Conservation (phyloP, 2,797 vertebrate genomes). For the Morus bassanus region DNA sequence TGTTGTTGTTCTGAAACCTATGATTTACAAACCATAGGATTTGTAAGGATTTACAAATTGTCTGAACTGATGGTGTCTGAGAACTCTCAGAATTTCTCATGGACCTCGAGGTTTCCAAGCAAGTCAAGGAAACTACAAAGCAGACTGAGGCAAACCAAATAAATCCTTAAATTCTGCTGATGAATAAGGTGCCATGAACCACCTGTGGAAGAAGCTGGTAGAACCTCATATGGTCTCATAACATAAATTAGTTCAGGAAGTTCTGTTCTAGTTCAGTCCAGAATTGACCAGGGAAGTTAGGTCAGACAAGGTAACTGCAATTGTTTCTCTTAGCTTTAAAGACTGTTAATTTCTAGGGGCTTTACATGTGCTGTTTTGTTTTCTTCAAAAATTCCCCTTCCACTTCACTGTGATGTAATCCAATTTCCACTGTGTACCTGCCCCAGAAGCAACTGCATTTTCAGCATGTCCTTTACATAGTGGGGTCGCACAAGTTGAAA, state of each 20-base stretch:
- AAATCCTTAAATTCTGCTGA: neutral
- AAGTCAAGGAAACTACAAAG: neutral
- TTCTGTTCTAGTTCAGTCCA: neutral
- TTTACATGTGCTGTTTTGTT: neutral
- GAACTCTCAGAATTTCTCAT: neutral
- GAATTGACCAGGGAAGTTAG: neutral
- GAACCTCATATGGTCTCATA: neutral
- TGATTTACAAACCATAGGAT: neutral
- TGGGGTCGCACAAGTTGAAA: neutral
- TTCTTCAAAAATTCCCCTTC: neutral
- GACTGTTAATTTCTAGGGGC: neutral
- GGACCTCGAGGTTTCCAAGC: neutral
- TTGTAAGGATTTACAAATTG: neutral
- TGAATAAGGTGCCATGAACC: neutral
- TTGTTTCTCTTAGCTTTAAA: neutral
- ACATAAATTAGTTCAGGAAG: neutral
- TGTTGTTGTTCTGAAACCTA: neutral
- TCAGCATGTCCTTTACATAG: neutral
- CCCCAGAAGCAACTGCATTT: neutral
- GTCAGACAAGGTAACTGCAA: neutral
- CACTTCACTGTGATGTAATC: neutral
- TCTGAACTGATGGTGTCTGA: neutral
- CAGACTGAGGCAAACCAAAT: neutral
- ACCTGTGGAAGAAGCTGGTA: neutral
- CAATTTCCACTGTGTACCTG: neutral